Evolutionary conservation across 2,888 invertebrate genomes (phyloP).

Genomic region (Melinopterus prodromus): DNA sequence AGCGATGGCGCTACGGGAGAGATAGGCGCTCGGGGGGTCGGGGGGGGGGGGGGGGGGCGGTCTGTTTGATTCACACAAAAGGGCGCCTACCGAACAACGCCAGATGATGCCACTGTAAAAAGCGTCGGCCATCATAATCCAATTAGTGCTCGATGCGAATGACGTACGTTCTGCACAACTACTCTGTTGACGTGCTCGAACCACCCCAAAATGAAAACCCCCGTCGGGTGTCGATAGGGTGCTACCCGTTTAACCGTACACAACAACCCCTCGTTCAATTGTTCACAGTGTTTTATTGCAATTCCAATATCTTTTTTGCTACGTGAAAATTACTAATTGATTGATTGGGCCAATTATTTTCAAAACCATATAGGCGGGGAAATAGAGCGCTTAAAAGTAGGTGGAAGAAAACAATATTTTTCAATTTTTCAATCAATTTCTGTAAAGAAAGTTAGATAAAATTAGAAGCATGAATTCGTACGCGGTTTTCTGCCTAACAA

Average conservation of each 20-base stretch:
- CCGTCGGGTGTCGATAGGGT: conserved; percentile 9
- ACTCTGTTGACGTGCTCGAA: conserved; percentile 15
- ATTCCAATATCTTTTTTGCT: background rate
- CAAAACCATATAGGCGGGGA: too few species aligned
- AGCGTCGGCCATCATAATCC: conserved; percentile 23
- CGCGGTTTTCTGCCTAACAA: too few species aligned
- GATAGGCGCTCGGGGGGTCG: background rate
- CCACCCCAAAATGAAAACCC: conserved; percentile 7
- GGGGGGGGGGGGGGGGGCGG: background rate
- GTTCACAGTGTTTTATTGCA: conserved; percentile 19
- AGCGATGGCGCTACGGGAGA: background rate
- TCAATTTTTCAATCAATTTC: too few species aligned
- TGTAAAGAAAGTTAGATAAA: too few species aligned
- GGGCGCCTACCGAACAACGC: conserved; percentile 20
- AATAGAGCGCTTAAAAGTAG: too few species aligned
- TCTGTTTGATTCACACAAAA: conserved; percentile 19
- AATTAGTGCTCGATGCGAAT: conserved; percentile 20
- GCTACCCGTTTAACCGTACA: background rate
- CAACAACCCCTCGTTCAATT: conserved; percentile 15
- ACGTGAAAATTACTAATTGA: too few species aligned
- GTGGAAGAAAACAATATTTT: too few species aligned
- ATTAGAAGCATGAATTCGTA: too few species aligned
- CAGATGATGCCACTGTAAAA: conserved; percentile 15
- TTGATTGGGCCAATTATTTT: too few species aligned
- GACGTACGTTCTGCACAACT: conserved; percentile 15